Conservation (phyloP, 2,113 vertebrate genomes). For the Onychorhynchus coronatus region DNA sequence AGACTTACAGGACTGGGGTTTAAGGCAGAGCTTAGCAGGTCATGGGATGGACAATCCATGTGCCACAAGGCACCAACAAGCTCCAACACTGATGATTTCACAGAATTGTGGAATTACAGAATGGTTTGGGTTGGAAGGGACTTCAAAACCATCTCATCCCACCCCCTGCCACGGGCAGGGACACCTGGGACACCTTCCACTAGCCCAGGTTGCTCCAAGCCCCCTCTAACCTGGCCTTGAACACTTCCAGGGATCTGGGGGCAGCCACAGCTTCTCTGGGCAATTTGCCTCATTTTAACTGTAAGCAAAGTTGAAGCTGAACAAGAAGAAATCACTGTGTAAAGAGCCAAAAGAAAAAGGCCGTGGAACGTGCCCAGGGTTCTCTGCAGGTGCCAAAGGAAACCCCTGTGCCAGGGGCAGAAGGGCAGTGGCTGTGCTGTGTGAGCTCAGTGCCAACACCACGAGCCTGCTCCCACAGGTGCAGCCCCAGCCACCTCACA, state of each 20-base stretch:
- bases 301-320: background rate
- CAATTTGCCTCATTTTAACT: background rate
- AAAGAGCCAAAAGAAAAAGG: background rate
- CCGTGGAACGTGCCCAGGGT: background rate
- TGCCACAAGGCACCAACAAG: accelerated
- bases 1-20: background rate
- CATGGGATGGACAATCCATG: background rate
- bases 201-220: accelerated
- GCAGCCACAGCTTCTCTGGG: background rate
- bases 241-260: background rate
- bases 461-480: background rate
- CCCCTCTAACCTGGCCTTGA: background rate
- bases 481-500: background rate
- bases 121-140: background rate
- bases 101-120: background rate
- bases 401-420: background rate
- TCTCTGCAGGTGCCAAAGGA: background rate
- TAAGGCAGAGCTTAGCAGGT: background rate
- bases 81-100: accelerated
- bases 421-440: background rate
- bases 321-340: accelerated
- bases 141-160: background rate
- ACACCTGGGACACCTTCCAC: background rate
- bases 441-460: background rate
- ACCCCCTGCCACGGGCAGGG: background rate